Evolutionary conservation across 2,797 vertebrate genomes (phyloP).

Genomic region (Danio tinwini): DNA sequence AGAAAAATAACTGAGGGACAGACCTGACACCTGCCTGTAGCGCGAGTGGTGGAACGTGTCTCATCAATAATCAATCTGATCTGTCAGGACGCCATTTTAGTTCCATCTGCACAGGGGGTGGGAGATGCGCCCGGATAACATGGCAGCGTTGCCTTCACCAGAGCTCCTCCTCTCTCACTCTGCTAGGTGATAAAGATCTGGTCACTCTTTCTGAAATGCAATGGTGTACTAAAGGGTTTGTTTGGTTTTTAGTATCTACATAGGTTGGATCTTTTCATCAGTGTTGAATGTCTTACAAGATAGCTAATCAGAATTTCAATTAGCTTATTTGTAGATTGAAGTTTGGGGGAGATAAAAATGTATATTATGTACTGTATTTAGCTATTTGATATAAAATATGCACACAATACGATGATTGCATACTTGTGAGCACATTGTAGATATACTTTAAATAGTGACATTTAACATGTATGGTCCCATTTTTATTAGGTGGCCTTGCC

Average conservation of each 20-base stretch:
- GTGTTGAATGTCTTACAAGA: not conserved
- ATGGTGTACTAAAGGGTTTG: not conserved
- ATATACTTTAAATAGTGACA: too few relatives aligned
- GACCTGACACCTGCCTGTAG: constrained; percentile 65
- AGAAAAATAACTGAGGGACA: constrained; percentile 64
- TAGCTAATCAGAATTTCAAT: not conserved
- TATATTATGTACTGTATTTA: too few relatives aligned
- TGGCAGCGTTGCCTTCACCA: constrained; percentile 38
- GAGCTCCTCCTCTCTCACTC: constrained; percentile 46
- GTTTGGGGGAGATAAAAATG: too few relatives aligned
- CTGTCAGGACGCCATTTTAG: constrained; percentile 19
- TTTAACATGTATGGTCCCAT: too few relatives aligned
- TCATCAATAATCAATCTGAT: constrained; percentile 72
- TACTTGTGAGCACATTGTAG: too few relatives aligned
- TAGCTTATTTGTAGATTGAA: not conserved
- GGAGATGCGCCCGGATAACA: constrained; percentile 51
- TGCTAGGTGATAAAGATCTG: constrained; percentile 39
- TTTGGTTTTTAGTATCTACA: not conserved
- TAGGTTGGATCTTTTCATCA: constrained; percentile 3
- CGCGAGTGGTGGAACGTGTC: constrained; percentile 60
- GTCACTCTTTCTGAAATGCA: constrained; percentile 4
- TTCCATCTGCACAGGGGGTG: constrained; percentile 61
- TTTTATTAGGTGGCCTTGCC: too few relatives aligned
- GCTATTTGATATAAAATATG: too few relatives aligned
- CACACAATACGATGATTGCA: too few relatives aligned